Conservation (phyloP, 2,113 vertebrate species). For the Thamnaconus septentrionalis region DNA sequence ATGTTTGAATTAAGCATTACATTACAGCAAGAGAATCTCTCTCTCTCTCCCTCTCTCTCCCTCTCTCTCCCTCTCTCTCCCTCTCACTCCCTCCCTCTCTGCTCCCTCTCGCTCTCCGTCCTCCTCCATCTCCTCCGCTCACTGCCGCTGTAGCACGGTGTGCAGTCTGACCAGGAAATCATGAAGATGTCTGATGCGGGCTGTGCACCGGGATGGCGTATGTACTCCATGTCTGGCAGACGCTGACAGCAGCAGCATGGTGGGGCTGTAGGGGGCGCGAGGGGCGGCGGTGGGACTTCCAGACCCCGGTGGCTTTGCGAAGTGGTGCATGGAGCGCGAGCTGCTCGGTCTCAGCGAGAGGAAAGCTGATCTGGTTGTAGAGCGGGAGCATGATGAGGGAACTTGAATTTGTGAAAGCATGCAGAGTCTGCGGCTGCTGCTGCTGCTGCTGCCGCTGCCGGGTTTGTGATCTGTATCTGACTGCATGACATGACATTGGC, state of each 20-base stretch:
- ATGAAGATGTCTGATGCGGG: slow-evolving; percentile 61
- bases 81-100: slow-evolving; percentile 47
- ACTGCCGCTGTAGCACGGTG: slow-evolving; percentile 49
- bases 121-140: slow-evolving; percentile 55
- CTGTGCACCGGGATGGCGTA: slow-evolving; percentile 49
- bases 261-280: slow-evolving; percentile 34
- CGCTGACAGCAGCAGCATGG: slow-evolving; percentile 43
- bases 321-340: slow-evolving; percentile 49
- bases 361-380: slow-evolving; percentile 15
- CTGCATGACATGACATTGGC: slow-evolving; percentile 30
- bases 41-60: slow-evolving; percentile 45
- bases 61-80: slow-evolving; percentile 45
- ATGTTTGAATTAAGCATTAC: slow-evolving; percentile 82
- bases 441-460: slow-evolving; percentile 13
- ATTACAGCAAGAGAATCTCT: slow-evolving; percentile 74
- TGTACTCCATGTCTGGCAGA: slow-evolving; percentile 47
- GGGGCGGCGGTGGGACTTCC: slow-evolving; percentile 40
- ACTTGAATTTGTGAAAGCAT: slow-evolving; percentile 17
- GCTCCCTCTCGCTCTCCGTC: slow-evolving; percentile 42
- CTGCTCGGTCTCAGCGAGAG: slow-evolving; percentile 20
- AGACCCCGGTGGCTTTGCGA: slow-evolving; percentile 23
- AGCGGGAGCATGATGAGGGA: slow-evolving; percentile 12
- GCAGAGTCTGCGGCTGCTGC: slow-evolving; percentile 16
- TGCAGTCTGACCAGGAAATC: slow-evolving; percentile 50
- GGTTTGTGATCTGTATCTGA: slow-evolving; percentile 14